Base-by-base conservation (phyloP, 2,888 invertebrate genomes). In the Strigamia transsilvanica region DNA sequence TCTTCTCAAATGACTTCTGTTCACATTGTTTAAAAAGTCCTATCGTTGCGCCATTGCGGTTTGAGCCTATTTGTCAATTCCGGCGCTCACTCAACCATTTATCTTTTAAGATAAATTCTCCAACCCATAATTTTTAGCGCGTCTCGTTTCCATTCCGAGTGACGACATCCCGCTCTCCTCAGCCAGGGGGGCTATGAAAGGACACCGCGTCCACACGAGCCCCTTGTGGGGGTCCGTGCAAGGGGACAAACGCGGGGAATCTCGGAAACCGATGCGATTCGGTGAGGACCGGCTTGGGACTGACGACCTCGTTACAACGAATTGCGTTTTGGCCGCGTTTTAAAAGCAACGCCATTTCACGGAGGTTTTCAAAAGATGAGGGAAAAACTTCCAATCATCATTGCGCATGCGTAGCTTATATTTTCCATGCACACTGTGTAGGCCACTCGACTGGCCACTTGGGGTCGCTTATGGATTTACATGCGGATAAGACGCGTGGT, bases 401-500 rank as follows among this genome's bases (percentile, higher is more conserved):
- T 66, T 23, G 61, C 61, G 61, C 61, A 66, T 66, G 61, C 61
- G 61, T 66, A 15, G 61, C 61, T 66, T 66, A 23, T 66, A 66
- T 66, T 66, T 66, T 66, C 61, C 23, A 66, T 66, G 61, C 61
- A 66, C 61, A 66, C 21, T 66, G 61, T 66, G 61, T 66, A 18
- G 61, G 61, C 61, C 61, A 66, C 61, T 66, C 61, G 61, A 66
- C 61, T 66, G 61, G 61, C 61, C 61, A 66, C 61, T 66, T 66
- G 61, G 61, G 61, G 61, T 66, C 61, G 61, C 21, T 66, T 66
- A 66, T 66, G 61, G 61, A 66, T 66, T 66, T 66, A 66, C 61
- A 66, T 66, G 61, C 61, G 61, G 61, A 66, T 66, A 66, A 66
- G 61, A 66, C 61, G 61, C 61, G 61, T 66, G 61, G 61, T 66